These are phyloP conservation scores for Ranitomeya imitator DNA, from an alignment of 2,113 vertebrate species.

Conservation along the genomic window DNA sequence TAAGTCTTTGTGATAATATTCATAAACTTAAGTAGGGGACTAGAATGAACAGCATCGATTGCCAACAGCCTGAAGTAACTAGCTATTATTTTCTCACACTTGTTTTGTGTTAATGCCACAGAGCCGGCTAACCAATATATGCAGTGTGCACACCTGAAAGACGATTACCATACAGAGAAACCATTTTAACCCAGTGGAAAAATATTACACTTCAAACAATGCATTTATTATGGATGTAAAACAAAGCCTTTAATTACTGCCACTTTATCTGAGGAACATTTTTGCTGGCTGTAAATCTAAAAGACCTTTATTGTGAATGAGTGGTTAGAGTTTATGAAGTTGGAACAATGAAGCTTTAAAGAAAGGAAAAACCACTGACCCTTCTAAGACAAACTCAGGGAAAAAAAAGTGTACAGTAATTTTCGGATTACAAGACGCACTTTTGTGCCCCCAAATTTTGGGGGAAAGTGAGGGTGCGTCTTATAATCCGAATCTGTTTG, in stretches of 20 bases:
- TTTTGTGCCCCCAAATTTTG: not conserved
- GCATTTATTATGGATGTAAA: slow-evolving; percentile 56
- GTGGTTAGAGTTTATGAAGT: slow-evolving; percentile 52
- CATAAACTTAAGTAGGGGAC: slow-evolving; percentile 15
- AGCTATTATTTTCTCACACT: slow-evolving; percentile 42
- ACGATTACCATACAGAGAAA: slow-evolving; percentile 48
- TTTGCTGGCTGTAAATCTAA: slow-evolving; percentile 53
- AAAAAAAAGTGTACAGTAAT: not conserved
- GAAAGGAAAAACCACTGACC: slow-evolving; percentile 56
- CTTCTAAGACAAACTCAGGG: slow-evolving; percentile 55
- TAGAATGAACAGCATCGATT: slow-evolving; percentile 32
- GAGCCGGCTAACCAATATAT: slow-evolving; percentile 25
- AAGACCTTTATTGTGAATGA: slow-evolving; percentile 54
- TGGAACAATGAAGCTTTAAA: slow-evolving; percentile 44
- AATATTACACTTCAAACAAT: slow-evolving; percentile 55
- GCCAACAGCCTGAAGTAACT: slow-evolving; percentile 46
- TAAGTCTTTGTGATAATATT: slow-evolving; percentile 55
- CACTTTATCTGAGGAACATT: slow-evolving; percentile 56
- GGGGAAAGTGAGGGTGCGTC: too few relatives aligned
- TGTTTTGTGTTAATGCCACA: slow-evolving; percentile 41
- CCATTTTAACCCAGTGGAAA: slow-evolving; percentile 49
- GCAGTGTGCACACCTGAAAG: slow-evolving; percentile 12
- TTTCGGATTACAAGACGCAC: too few relatives aligned
- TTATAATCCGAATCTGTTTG: too few relatives aligned
- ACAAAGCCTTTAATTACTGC: slow-evolving; percentile 57